phyloP scores from a whole-genome alignment of 2,888 invertebrate species.

The Diarsia dahlii region DNA sequence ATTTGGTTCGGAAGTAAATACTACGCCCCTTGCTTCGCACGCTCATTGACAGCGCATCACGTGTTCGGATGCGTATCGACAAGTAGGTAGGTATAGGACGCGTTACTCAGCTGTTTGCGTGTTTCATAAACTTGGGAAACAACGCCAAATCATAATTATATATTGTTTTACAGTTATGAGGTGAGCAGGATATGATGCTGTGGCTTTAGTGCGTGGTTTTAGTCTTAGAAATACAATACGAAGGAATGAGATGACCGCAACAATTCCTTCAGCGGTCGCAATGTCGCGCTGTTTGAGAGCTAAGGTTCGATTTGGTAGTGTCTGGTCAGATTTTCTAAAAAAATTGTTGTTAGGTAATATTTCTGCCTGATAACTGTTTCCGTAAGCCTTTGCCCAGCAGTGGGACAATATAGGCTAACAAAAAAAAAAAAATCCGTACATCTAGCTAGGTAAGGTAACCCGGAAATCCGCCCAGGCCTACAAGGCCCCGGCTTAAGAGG shows the following conservation, averaged over 20 bases:
- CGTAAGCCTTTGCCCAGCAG: too few relatives aligned
- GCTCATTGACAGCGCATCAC: conserved; percentile 53
- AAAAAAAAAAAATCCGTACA: too few relatives aligned
- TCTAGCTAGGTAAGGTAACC: too few relatives aligned
- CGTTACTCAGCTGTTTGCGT: conserved; percentile 36
- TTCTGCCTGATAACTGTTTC: too few relatives aligned
- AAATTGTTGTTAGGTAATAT: too few relatives aligned
- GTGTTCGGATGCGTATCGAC: conserved; percentile 23
- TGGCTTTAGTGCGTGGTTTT: conserved; percentile 18
- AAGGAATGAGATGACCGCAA: conserved; percentile 18
- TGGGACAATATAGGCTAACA: too few relatives aligned
- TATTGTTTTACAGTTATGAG: background rate
- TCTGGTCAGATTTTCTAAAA: background rate
- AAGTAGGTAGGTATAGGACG: background rate
- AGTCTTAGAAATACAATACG: conserved; percentile 24
- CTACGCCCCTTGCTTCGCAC: conserved; percentile 57
- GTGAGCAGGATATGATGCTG: conserved; percentile 24
- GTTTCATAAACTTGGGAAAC: conserved; percentile 2
- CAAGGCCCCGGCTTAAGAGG: too few relatives aligned
- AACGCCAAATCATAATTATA: conserved; percentile 3
- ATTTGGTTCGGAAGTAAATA: conserved; percentile 48
- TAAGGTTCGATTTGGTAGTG: background rate
- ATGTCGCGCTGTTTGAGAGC: background rate
- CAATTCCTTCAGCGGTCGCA: background rate
- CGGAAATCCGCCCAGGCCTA: too few relatives aligned